These are phyloP conservation scores for Drosophila prostipennis DNA, from an alignment of 2,888 invertebrate species.

Conservation along the genomic window DNA sequence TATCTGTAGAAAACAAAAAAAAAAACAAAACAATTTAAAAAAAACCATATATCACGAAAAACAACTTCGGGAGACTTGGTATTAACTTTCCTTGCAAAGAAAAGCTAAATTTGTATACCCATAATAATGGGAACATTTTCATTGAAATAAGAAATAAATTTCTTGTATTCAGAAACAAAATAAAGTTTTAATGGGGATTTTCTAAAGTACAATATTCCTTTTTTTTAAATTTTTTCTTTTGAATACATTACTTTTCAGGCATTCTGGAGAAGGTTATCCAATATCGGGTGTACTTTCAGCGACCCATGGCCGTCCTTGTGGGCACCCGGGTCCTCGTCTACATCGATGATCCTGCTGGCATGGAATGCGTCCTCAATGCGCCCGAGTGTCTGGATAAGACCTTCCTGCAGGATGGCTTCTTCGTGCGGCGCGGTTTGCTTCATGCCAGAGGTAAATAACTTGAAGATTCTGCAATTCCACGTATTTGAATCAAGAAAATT, in stretches of 20 bases:
- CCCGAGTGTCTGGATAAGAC: slow-evolving; percentile 82
- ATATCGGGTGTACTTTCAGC: slow-evolving; percentile 68
- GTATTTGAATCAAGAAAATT: background rate
- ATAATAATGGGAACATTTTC: too few species aligned
- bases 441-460: slow-evolving; percentile 75
- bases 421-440: slow-evolving; percentile 78
- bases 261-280: slow-evolving; percentile 72
- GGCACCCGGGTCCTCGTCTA: slow-evolving; percentile 79
- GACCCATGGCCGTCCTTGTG: slow-evolving; percentile 77
- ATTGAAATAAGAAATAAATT: too few species aligned
- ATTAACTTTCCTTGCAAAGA: too few species aligned
- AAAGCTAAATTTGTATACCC: too few species aligned
- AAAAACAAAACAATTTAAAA: too few species aligned
- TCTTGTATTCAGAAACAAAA: too few species aligned
- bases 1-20: too few species aligned
- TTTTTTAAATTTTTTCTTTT: too few species aligned
- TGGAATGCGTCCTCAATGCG: slow-evolving; percentile 81
- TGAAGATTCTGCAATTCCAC: background rate
- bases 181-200: too few species aligned
- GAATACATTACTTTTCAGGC: slow-evolving; percentile 47
- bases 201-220: too few species aligned
- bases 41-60: too few species aligned
- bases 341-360: slow-evolving; percentile 80
- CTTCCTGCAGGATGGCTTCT: slow-evolving; percentile 82
- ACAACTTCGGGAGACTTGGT: too few species aligned